These are phyloP conservation scores for Leistus spinibarbis DNA, from an alignment of 2,888 invertebrate species.

Conservation along the genomic window DNA sequence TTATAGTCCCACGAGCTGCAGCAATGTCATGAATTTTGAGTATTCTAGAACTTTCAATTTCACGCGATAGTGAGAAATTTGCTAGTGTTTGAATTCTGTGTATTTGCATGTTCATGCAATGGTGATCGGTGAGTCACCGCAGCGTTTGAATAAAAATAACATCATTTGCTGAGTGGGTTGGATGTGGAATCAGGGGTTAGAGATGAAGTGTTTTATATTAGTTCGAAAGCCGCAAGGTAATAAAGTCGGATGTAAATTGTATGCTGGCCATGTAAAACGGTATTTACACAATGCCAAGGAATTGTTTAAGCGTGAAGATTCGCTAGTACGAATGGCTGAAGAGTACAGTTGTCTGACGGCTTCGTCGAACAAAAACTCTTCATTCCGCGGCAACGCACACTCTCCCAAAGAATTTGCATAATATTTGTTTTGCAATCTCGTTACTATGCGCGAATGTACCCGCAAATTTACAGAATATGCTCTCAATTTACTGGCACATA, in stretches of 20 bases:
- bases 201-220: neutral
- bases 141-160: neutral
- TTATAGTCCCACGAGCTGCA: too few species aligned
- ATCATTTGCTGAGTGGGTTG: neutral
- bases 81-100: too few species aligned
- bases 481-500: slow-evolving; percentile 18
- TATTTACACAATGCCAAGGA: slow-evolving; percentile 29
- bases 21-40: too few species aligned
- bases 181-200: too few species aligned
- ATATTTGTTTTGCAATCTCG: slow-evolving; percentile 38
- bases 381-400: slow-evolving; percentile 9
- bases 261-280: slow-evolving; percentile 18
- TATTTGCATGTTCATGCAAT: neutral
- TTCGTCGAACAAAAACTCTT: slow-evolving; percentile 30
- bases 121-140: too few species aligned
- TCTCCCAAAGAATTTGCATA: slow-evolving; percentile 36
- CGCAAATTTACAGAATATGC: slow-evolving; percentile 22
- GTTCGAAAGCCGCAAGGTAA: slow-evolving; percentile 3
- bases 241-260: slow-evolving; percentile 26
- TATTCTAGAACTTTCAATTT: too few species aligned
- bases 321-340: neutral
- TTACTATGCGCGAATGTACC: slow-evolving; percentile 22
- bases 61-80: too few species aligned
- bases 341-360: slow-evolving; percentile 2
- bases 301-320: slow-evolving; percentile 25